These are phyloP conservation scores for Dipodomys merriami DNA, from an alignment of 2,113 vertebrate genomes.

Conservation along the genomic window DNA sequence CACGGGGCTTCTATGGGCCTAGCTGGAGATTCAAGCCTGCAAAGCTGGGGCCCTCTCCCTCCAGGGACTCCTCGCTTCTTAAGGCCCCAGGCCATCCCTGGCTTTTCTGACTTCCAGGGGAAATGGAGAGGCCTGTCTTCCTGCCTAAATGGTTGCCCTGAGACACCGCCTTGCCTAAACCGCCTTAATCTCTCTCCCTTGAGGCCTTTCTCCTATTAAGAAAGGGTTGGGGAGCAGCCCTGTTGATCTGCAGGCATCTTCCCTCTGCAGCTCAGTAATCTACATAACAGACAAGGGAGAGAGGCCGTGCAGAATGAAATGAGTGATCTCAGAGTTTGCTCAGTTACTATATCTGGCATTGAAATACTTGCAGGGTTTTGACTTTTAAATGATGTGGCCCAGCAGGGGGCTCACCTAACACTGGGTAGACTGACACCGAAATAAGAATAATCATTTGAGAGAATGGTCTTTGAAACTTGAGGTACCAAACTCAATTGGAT, in stretches of 20 bases:
- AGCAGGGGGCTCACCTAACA: conserved; percentile 62
- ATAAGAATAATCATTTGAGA: conserved; percentile 79
- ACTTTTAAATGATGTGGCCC: conserved; percentile 81
- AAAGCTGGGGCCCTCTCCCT: neutral
- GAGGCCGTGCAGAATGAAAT: conserved; percentile 52
- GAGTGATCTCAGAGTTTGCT: conserved; percentile 17
- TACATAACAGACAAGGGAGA: conserved; percentile 42
- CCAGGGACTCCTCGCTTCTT: neutral
- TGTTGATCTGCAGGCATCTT: neutral
- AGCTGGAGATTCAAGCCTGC: neutral
- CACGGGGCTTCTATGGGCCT: too few relatives aligned
- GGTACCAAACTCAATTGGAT: conserved; percentile 71
- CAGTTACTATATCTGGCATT: conserved; percentile 68
- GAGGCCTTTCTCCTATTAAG: neutral
- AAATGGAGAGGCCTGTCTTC: neutral
- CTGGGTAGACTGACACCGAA: conserved; percentile 66
- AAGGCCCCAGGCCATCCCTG: neutral
- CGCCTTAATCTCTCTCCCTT: neutral
- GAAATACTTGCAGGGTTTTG: conserved; percentile 68
- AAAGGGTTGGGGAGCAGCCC: conserved; percentile 5
- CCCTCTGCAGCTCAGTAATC: neutral
- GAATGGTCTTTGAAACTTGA: conserved; percentile 79
- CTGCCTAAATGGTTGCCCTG: neutral
- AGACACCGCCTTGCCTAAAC: neutral
- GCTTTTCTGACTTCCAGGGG: neutral